Percentiles rank a stretch among this genome's conserved stretches.
Evolutionary conservation across 2,797 vertebrate genomes (phyloP).

Genomic region (Anguilla pacifica): DNA sequence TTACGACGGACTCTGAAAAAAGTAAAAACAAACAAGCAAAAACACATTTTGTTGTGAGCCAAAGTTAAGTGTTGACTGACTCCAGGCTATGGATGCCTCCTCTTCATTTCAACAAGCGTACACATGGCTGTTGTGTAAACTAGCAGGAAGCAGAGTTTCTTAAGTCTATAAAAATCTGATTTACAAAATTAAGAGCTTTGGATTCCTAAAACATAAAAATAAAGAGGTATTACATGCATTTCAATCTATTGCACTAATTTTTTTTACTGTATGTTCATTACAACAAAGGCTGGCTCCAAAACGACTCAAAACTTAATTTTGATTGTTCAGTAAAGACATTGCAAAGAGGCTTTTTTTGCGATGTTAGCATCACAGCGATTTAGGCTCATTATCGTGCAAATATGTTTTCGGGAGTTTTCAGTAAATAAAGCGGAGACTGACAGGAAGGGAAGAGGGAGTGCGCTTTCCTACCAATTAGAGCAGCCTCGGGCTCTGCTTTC

Average conservation of each 20-base stretch:
- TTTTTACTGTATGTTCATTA: slow-evolving; percentile 21
- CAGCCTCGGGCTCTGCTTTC: slow-evolving; percentile 91
- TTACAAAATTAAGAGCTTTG: neutral
- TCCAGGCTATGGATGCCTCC: neutral
- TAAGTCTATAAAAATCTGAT: neutral
- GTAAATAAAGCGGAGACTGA: slow-evolving; percentile 84
- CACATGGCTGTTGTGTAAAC: neutral
- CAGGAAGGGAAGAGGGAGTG: slow-evolving; percentile 48
- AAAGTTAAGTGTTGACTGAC: neutral
- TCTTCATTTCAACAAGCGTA: neutral
- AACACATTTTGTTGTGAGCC: neutral
- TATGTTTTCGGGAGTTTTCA: slow-evolving; percentile 89
- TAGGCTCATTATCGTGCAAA: slow-evolving; percentile 95
- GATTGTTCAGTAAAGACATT: slow-evolving; percentile 82
- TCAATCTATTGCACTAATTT: neutral
- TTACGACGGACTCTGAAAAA: neutral
- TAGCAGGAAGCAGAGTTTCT: neutral
- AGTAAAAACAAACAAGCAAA: neutral
- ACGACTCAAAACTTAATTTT: slow-evolving; percentile 81
- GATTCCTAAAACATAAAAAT: neutral
- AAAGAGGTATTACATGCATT: neutral
- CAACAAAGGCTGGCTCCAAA: slow-evolving; percentile 56
- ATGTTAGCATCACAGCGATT: slow-evolving; percentile 86
- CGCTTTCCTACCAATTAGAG: slow-evolving; percentile 93
- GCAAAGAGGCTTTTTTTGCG: slow-evolving; percentile 81